Evolutionary conservation across 2,888 invertebrate genomes (phyloP), one percentile per base, ranked within the genome.

Genomic region (Latrodectus hesperus): DNA sequence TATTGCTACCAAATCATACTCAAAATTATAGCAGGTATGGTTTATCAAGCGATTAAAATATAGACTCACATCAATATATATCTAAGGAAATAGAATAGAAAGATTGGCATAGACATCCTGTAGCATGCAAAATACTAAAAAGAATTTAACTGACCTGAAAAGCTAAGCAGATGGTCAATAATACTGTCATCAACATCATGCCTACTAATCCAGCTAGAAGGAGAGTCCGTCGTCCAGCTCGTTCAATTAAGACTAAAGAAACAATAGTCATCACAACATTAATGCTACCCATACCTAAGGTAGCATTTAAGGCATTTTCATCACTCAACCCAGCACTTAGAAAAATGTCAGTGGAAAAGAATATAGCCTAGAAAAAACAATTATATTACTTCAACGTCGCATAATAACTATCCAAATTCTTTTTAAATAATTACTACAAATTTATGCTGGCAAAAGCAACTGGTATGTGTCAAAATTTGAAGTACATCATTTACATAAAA

Each of bases 261-360:
- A 97, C 94, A 4, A 97, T 90, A 0, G 98, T 98, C 96, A 97
- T 96, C 3, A 96, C 90, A 0, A 97, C 96, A 91, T 97, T 98
- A 93, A 97, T 95, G 0, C 94, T 94, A 0, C 97, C 97, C 94
- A 97, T 96, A 3, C 95, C 96, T 85, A 97, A 93, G 0, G 97
- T 97, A 0, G 97, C 97, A 89, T 95, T 95, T 90, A 96, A 95
- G 0, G 97, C 94, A 68, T 94, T 93, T 0, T 91, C 91, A 0
- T 93, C 93, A 4, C 92, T 93, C 52, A 98, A 92, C 0, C 95
- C 94, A 6, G 96, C 96, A 90, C 91, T 94, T 88, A 92, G 92
- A 93, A 98, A 98, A 90, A 98, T 97, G 80, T 94, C 93, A 0
- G 96, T 96, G 0, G 97, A 97, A 93, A 95, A 97, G 94, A 95